Evolutionary conservation across 2,113 vertebrate genomes (phyloP).

Genomic region (Mixornis gularis): DNA sequence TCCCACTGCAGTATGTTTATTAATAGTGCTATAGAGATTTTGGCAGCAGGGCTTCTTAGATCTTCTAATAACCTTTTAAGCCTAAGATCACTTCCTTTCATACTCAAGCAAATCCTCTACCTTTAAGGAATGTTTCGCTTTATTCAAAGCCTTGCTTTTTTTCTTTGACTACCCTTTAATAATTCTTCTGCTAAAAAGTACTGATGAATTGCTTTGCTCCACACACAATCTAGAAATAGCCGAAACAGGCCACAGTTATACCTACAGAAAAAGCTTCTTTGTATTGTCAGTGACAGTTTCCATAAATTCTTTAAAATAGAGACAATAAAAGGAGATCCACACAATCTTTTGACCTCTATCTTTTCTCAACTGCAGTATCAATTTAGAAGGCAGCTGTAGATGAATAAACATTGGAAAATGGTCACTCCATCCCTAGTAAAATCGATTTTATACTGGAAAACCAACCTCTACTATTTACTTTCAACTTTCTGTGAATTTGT

Average conservation of each 20-base stretch:
- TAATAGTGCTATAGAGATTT: neutral
- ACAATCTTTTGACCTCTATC: neutral
- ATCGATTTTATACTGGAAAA: neutral
- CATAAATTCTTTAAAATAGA: constrained; percentile 3
- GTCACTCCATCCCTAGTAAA: neutral
- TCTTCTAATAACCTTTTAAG: constrained; percentile 45
- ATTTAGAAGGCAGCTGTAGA: neutral
- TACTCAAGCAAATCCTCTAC: constrained; percentile 25
- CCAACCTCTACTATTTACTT: neutral
- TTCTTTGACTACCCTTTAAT: neutral
- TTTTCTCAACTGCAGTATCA: neutral
- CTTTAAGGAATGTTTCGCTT: constrained; percentile 29
- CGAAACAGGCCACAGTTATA: neutral
- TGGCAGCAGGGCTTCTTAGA: constrained; percentile 1
- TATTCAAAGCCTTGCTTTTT: constrained; percentile 36
- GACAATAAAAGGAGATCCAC: neutral
- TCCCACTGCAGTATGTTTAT: neutral
- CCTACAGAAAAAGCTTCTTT: neutral
- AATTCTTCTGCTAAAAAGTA: neutral
- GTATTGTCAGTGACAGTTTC: neutral
- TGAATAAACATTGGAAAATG: constrained; percentile 9
- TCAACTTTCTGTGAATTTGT: neutral
- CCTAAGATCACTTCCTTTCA: constrained; percentile 21
- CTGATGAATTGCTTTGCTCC: neutral
- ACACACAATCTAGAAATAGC: neutral